These are phyloP conservation scores for Drosophila triauraria DNA, from an alignment of 1,140 invertebrate genomes.

Conservation along the genomic window DNA sequence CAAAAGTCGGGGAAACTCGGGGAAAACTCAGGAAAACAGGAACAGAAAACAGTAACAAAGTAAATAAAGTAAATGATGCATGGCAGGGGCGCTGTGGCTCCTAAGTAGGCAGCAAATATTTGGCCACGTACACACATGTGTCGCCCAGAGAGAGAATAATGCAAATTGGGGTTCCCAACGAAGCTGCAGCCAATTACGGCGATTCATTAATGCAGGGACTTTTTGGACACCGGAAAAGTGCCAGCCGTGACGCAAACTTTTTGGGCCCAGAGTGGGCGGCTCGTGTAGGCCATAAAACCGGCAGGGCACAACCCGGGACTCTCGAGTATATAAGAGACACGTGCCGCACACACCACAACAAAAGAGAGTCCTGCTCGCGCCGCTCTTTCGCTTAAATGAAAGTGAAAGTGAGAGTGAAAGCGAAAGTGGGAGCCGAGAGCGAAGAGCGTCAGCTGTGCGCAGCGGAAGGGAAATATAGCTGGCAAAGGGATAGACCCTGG, in stretches of 20 bases:
- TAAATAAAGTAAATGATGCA: slow-evolving; percentile 23
- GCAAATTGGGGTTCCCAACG: slow-evolving; percentile 51
- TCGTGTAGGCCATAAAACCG: slow-evolving; percentile 75
- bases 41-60: slow-evolving; percentile 12
- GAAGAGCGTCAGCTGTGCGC: slow-evolving; percentile 55
- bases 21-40: background rate
- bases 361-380: slow-evolving; percentile 2
- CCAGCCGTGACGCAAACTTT: slow-evolving; percentile 36
- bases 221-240: slow-evolving; percentile 13
- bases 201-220: slow-evolving; percentile 40
- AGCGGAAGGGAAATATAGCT: slow-evolving; percentile 25
- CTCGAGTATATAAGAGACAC: slow-evolving; percentile 46
- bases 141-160: slow-evolving; percentile 44
- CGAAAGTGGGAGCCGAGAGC: slow-evolving; percentile 23
- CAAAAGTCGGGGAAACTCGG: background rate
- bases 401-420: slow-evolving; percentile 42
- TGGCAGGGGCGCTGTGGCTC: background rate
- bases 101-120: slow-evolving; percentile 58
- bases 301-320: slow-evolving; percentile 24
- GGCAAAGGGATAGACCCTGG: slow-evolving; percentile 59
- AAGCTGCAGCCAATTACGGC: slow-evolving; percentile 64
- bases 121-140: slow-evolving; percentile 42
- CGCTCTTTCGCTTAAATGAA: slow-evolving; percentile 18
- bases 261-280: slow-evolving; percentile 42
- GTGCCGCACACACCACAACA: slow-evolving; percentile 33